These are phyloP conservation scores for Chiloscyllium punctatum DNA, from an alignment of 2,797 vertebrate species.

Conservation along the genomic window DNA sequence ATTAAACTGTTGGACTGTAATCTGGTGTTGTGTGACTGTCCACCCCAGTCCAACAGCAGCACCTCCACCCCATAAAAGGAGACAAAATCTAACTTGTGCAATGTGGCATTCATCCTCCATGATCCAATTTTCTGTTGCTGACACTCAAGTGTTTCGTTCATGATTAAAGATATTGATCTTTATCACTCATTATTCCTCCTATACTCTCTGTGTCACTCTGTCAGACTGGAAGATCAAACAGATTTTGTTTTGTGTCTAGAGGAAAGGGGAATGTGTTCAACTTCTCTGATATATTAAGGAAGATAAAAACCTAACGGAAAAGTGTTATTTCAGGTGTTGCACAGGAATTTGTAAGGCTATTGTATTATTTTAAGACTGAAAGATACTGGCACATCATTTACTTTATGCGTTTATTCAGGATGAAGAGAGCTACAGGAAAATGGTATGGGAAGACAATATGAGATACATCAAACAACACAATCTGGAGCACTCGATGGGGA, in stretches of 20 bases:
- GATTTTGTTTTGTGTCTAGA: neutral
- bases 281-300: neutral
- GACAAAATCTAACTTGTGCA: no score
- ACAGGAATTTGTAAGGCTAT: neutral
- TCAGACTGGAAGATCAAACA: neutral
- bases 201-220: neutral
- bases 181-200: neutral
- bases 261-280: neutral
- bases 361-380: neutral
- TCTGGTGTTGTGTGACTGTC: no score
- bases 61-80: no score
- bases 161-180: no score
- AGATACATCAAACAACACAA: conserved; percentile 46
- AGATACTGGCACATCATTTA: neutral
- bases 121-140: no score
- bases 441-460: conserved; percentile 49
- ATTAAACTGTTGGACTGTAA: no score
- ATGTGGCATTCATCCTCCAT: no score
- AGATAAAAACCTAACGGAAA: no score
- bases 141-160: no score
- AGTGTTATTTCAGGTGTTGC: neutral
- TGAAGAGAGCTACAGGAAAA: conserved; percentile 18
- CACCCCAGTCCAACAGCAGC: no score
- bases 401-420: conserved; percentile 38
- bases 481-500: conserved; percentile 38